Evolutionary conservation across 2,797 vertebrate species (phyloP), one percentile per base, ranked within the genome.

Genomic region (Discoglossus pictus): DNA sequence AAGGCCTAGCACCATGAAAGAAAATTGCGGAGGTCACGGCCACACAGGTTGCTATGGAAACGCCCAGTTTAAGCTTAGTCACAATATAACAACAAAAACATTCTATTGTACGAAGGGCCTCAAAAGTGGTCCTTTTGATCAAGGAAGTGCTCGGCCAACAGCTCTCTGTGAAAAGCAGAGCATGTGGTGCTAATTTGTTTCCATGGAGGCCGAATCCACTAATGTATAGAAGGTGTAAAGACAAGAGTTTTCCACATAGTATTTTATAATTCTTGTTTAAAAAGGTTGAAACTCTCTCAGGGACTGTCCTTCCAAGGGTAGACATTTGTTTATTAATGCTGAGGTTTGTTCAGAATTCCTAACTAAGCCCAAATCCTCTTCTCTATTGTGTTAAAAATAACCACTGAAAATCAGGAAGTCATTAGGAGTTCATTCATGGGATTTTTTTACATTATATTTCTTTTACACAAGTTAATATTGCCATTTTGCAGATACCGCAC

Each of bases 171-270:
- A 67, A 63, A 55, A 46, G 65, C 34, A 55, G 43, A 48, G 50
- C 67, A 70, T 70, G 59, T 52, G 48, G 67, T 62, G 67, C 50
- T 70, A 62, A 70, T 55, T 70, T 55, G 59, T 62, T 61, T 53
- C 66, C 48, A 70, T 62, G 58, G 50, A 70, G 36, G 58, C 48
- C 21, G 12, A 54, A 70, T 12, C 50, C 25, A 48, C 56, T 56
- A 63, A 62, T 63, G 23, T 63, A 47, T 42, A 21, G 17, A 46
- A 46, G 52, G 67, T 63, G 58, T 56, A 42, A 69, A 62, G 50
- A 69, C 35, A 18, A 56, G 44, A 35, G n/a, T 50, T 70, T 55
- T 63, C 50, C 35, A 23, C 50, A 48, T 52, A 61, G 55, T 48
- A 34, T 68, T 60, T 60, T 34, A 42, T 17, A 53, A 43, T 31